Percentiles rank a stretch among this genome's conserved stretches.
Conservation (phyloP, 2,113 vertebrate species). For the Chaenocephalus aceratus region DNA sequence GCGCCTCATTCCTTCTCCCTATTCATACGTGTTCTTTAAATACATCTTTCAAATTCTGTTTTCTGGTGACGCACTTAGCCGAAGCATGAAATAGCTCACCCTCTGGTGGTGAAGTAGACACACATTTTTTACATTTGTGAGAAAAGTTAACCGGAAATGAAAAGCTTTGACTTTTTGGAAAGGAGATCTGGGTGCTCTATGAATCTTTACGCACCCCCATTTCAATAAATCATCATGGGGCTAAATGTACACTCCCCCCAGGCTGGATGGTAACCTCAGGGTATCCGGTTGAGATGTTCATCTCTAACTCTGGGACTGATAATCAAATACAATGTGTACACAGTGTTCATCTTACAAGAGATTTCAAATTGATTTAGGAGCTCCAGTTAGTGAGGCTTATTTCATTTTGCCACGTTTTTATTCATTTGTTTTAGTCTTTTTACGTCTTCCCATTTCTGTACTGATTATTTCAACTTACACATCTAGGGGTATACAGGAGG, state of each 20-base stretch:
- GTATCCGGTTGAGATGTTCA: not conserved
- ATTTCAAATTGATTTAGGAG: not conserved
- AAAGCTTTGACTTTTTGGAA: slow-evolving; percentile 3
- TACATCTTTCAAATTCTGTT: not conserved
- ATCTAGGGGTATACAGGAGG: not conserved
- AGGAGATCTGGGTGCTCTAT: not conserved
- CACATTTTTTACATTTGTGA: slow-evolving; percentile 20
- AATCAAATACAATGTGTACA: not conserved
- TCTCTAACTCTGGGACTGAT: not conserved
- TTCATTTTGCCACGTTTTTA: not conserved
- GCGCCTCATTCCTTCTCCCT: not conserved
- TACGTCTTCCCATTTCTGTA: not conserved
- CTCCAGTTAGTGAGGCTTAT: not conserved
- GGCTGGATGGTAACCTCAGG: not conserved
- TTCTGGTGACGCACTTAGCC: slow-evolving; percentile 22
- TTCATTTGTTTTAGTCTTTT: not conserved
- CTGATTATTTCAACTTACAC: not conserved
- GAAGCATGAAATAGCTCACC: slow-evolving; percentile 28
- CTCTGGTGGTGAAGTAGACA: slow-evolving; percentile 17
- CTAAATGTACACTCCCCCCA: not conserved
- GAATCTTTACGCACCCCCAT: not conserved
- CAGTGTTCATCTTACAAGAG: not conserved
- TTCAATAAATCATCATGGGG: not conserved
- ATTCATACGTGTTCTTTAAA: not conserved
- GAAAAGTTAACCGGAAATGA: slow-evolving; percentile 28